A percentile compares a stretch with the other conserved stretches of the same genome.
phyloP scores from a whole-genome alignment of 2,797 vertebrate species.

The Chloroceryle inda region DNA sequence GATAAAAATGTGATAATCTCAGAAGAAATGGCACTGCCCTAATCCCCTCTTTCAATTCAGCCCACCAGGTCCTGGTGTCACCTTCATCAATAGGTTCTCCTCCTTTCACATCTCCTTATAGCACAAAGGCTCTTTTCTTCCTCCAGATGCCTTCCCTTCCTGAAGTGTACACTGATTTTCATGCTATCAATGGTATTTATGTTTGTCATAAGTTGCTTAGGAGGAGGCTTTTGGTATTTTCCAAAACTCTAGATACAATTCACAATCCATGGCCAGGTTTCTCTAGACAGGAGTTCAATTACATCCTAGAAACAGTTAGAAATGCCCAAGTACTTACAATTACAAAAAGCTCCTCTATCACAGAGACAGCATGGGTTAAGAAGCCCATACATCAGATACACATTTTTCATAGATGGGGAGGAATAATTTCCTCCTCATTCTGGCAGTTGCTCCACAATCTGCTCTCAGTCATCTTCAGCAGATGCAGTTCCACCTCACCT shows the following conservation, averaged over 20 bases:
- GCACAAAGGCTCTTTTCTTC: background rate
- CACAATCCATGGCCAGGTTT: background rate
- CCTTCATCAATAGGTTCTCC: background rate
- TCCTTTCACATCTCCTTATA: background rate
- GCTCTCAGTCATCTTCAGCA: constrained; percentile 1
- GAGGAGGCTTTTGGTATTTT: background rate
- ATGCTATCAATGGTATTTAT: background rate
- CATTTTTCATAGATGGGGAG: background rate
- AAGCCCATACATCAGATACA: background rate
- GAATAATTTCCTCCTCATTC: background rate
- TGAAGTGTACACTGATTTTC: background rate
- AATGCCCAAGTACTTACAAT: background rate
- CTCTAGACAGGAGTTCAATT: background rate
- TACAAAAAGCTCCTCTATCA: background rate
- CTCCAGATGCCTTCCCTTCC: background rate
- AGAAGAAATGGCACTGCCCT: background rate
- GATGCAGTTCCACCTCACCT: constrained; percentile 11
- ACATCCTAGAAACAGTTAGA: background rate
- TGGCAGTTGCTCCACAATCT: background rate
- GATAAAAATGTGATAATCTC: background rate
- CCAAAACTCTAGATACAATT: background rate
- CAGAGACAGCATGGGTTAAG: background rate
- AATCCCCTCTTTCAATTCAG: background rate
- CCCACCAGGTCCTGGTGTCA: background rate
- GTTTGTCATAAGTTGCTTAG: background rate